These are phyloP conservation scores for Spondyliosoma cantharus DNA, from an alignment of 2,797 vertebrate species.

Conservation along the genomic window DNA sequence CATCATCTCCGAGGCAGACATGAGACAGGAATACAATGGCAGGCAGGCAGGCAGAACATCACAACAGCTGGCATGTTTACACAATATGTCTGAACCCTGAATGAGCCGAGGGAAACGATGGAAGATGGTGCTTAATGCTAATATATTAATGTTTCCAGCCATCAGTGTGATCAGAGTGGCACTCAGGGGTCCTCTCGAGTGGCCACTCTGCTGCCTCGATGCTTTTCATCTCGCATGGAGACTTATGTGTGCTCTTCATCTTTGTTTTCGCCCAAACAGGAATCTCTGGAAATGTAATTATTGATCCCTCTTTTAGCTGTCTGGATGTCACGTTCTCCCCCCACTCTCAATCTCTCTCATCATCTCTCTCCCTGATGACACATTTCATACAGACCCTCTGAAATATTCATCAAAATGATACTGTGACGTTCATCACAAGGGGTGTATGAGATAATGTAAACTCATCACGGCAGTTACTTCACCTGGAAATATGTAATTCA, in stretches of 20 bases:
- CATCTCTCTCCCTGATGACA: background rate
- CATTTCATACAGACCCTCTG: background rate
- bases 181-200: conserved; percentile 46
- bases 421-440: background rate
- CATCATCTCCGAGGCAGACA: conserved; percentile 42
- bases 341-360: background rate
- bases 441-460: background rate
- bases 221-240: conserved; percentile 41
- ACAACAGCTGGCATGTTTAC: conserved; percentile 38
- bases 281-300: conserved; percentile 21
- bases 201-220: conserved; percentile 38
- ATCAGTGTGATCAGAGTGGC: conserved; percentile 44
- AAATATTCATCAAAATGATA: background rate
- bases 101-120: conserved; percentile 33
- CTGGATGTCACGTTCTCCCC: conserved; percentile 4
- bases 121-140: conserved; percentile 50
- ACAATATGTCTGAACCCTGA: conserved; percentile 40
- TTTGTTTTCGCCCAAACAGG: conserved; percentile 30
- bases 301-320: conserved; percentile 6
- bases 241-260: conserved; percentile 31
- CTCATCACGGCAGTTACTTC: background rate
- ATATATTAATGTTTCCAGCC: conserved; percentile 35
- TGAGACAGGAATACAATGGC: conserved; percentile 30
- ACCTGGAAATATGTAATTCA: background rate
- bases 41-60: conserved; percentile 17